phyloP scores from a whole-genome alignment of 2,797 vertebrate genomes.

The Muraenolepis orangiensis region DNA sequence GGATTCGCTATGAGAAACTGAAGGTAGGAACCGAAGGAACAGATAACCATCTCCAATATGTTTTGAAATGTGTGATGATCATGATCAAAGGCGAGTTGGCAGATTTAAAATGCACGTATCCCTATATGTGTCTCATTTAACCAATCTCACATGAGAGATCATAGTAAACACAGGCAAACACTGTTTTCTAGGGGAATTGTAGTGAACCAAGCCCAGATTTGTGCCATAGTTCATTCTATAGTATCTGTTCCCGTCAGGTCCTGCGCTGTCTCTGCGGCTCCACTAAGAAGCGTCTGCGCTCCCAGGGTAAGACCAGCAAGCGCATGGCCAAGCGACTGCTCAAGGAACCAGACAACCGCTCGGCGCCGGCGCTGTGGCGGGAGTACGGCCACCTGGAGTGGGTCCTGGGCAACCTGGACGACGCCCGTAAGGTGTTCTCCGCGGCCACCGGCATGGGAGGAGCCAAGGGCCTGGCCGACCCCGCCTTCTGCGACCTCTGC shows the following conservation, averaged over 20 bases:
- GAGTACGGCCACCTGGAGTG: slow-evolving; percentile 91
- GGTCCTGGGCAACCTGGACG: slow-evolving; percentile 86
- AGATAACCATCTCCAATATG: too few species aligned
- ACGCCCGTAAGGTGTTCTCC: slow-evolving; percentile 90
- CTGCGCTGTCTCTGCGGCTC: slow-evolving; percentile 72
- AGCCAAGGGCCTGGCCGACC: slow-evolving; percentile 66
- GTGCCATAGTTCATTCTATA: not conserved
- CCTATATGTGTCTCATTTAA: too few species aligned
- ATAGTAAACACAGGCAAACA: too few species aligned
- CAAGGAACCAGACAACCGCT: slow-evolving; percentile 87
- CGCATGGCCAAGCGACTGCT: slow-evolving; percentile 88
- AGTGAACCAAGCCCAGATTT: not conserved
- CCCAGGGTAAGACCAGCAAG: slow-evolving; percentile 88
- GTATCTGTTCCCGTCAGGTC: slow-evolving; percentile 68
- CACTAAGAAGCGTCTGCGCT: slow-evolving; percentile 84
- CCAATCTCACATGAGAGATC: too few species aligned
- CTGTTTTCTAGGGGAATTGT: too few species aligned
- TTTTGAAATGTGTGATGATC: not conserved
- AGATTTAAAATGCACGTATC: not conserved
- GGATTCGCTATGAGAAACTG: slow-evolving; percentile 86
- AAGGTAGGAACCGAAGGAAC: slow-evolving; percentile 74
- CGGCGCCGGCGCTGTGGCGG: slow-evolving; percentile 82
- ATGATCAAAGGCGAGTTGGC: not conserved
- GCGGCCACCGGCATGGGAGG: slow-evolving; percentile 72
- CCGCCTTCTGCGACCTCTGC: slow-evolving; percentile 79